Evolutionary conservation across 1,140 invertebrate genomes (phyloP), one percentile per base, ranked within the genome.

Genomic region (Aphaenogaster rudis): DNA sequence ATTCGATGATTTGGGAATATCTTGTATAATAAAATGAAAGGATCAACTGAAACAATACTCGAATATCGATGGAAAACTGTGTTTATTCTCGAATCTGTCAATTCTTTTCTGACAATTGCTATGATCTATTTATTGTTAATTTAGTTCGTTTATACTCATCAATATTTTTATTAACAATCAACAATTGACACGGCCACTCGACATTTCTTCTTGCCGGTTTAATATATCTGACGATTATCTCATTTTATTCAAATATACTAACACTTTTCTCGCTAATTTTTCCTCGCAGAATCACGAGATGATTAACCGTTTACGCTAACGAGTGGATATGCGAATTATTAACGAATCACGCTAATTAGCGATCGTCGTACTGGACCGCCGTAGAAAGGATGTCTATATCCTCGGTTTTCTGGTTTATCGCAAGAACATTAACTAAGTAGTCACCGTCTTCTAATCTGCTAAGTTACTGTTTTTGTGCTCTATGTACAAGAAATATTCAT

Each of bases 401-500:
- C 69, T 61, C 36, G 52, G 33, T 57, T 33, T 74, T 28, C 9
- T 9, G 33, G 6, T 48, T 79, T 80, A 13, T 81, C 15, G 39
- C 57, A 76, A 39, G 48, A 84, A 84, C 69, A 76, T 76, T 50
- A 52, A 54, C 33, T 80, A 84, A 81, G 15, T 82, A 71, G n/a
- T 74, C 28, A 48, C n/a, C 36, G 36, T 69, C n/a, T 8, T 69
- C 52, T 72, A 72, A 33, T 72, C 21, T 11, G 7, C 52, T 82
- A 82, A 61, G 28, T 48, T 74, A 61, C 0, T 45, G 42, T 87
- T 48, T 93, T 93, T 94, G 91, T 93, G 92, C 92, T 93, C 89
- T 94, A 94, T 94, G 88, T 94, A 94, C 91, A 93, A 78, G 85
- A 86, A 82, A 0, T 74, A 82, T 76, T 84, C 54, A n/a, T 74